A percentile compares a stretch with the other conserved stretches of the same genome.
Conservation (phyloP, 2,113 vertebrate genomes). For the Balaenoptera acutorostrata region DNA sequence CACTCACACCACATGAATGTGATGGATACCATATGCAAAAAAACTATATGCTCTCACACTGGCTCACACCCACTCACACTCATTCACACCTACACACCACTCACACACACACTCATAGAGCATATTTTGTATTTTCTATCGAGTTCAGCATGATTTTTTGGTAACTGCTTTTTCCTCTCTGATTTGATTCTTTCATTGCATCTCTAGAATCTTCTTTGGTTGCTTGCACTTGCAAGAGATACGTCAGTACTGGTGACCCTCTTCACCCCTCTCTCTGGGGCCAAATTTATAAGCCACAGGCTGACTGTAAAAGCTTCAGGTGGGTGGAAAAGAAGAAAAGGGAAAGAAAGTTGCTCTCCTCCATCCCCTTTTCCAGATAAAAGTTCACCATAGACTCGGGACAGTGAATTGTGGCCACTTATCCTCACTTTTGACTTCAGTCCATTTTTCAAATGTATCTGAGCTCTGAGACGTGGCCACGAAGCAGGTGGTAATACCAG, state of each 20-base stretch:
- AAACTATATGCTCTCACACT: background rate
- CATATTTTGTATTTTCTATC: background rate
- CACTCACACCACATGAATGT: background rate
- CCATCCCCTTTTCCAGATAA: background rate
- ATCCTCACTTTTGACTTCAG: background rate
- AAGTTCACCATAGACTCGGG: background rate
- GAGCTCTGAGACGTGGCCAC: background rate
- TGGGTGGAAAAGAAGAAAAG: background rate
- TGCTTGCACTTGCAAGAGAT: background rate
- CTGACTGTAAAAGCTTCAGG: background rate
- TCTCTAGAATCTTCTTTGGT: background rate
- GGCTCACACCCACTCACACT: background rate
- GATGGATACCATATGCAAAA: background rate
- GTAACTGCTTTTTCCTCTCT: background rate
- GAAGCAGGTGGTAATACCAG: background rate
- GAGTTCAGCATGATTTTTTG: background rate
- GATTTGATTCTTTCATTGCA: background rate
- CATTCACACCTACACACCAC: background rate
- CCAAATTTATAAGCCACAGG: background rate
- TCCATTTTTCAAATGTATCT: background rate
- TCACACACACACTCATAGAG: background rate
- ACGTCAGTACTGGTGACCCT: background rate
- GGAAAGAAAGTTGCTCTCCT: background rate
- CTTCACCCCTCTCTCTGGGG: background rate
- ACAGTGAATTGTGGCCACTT: background rate